These are phyloP conservation scores for Hemaris fuciformis DNA, from an alignment of 2,888 invertebrate species.

Conservation along the genomic window DNA sequence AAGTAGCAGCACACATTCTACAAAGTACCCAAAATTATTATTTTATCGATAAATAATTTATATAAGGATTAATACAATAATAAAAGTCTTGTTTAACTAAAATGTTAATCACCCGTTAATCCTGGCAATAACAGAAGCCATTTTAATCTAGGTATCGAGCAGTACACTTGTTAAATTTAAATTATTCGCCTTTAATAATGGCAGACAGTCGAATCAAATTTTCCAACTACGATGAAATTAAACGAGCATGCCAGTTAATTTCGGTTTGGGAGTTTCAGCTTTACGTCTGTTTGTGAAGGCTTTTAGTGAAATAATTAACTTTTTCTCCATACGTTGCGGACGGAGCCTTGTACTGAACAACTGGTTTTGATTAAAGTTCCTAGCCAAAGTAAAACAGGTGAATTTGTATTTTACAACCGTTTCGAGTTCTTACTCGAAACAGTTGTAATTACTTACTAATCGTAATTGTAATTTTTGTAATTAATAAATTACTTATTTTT, in stretches of 20 bases:
- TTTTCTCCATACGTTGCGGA: neutral
- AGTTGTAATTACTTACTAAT: too few species aligned
- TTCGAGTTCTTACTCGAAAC: too few species aligned
- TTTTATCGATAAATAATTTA: too few species aligned
- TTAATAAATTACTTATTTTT: too few species aligned
- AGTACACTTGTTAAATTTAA: neutral
- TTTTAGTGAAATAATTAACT: conserved; percentile 5
- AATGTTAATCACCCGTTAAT: neutral
- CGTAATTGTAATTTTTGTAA: too few species aligned
- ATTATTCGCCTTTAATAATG: neutral
- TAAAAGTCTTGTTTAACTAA: too few species aligned
- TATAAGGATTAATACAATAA: too few species aligned
- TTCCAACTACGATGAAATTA: conserved; percentile 5
- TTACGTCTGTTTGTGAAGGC: neutral
- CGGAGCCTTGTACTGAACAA: neutral
- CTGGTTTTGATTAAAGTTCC: neutral
- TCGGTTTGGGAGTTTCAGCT: conserved; percentile 7
- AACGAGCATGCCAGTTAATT: conserved; percentile 6
- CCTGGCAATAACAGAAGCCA: neutral
- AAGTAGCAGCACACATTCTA: too few species aligned
- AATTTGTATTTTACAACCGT: neutral
- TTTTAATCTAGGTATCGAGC: neutral
- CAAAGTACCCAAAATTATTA: too few species aligned
- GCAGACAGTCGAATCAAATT: neutral
- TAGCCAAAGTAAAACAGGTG: neutral